Evolutionary conservation across 2,888 invertebrate species (phyloP), one percentile per base, ranked within the genome.

Genomic region (Crepidodera aurea): DNA sequence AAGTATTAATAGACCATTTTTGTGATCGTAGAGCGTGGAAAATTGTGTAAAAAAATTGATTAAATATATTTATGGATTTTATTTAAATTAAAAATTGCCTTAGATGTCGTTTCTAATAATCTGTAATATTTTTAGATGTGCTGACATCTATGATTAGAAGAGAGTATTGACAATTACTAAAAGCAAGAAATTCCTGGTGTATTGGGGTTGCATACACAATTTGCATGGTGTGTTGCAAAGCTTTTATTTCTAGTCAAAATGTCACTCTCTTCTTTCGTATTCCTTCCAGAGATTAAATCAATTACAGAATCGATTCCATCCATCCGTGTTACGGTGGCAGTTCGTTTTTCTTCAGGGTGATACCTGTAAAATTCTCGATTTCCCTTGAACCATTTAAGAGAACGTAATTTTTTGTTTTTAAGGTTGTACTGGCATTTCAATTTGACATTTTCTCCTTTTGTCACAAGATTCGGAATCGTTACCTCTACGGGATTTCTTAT

Each of bases 101-200:
- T 69, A 72, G 69, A 62, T 54, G 51, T 48, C 69, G 63, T 71
- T 71, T 65, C 39, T 63, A 65, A 62, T 66, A 63, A 63, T 68
- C 68, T 73, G 72, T 71, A 73, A 71, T 70, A 73, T 72, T 73
- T 60, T 67, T 63, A 66, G 69, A n/a, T n/a, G n/a, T n/a, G n/a
- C n/a, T n/a, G n/a, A n/a, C n/a, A n/a, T n/a, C n/a, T n/a, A n/a
- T n/a, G n/a, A n/a, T n/a, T n/a, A n/a, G n/a, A n/a, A n/a, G n/a
- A n/a, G n/a, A n/a, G n/a, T n/a, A n/a, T n/a, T n/a, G n/a, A n/a
- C n/a, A n/a, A n/a, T n/a, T n/a, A n/a, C n/a, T n/a, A n/a, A n/a
- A n/a, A n/a, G n/a, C n/a, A n/a, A n/a, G n/a, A n/a, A n/a, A n/a
- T n/a, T n/a, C n/a, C n/a, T n/a, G n/a, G n/a, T n/a, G n/a, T n/a